Conservation (phyloP, 2,888 invertebrate genomes). For the Mesorhabditis belari region DNA sequence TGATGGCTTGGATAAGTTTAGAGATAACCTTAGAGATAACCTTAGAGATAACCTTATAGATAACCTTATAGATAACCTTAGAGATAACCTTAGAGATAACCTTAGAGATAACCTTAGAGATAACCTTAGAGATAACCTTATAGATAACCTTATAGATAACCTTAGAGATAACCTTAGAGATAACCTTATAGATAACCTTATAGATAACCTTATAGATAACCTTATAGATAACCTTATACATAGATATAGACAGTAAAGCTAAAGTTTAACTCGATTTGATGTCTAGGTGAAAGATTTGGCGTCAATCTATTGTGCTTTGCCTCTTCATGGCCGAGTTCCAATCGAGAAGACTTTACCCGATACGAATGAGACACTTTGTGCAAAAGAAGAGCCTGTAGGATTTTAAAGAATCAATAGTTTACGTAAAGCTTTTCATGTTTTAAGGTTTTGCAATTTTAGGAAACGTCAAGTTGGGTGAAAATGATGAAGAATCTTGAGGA, state of each 20-base stretch:
- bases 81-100: too few relatives aligned
- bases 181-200: background rate
- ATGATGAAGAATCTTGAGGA: background rate
- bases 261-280: background rate
- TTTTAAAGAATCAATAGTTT: background rate
- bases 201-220: too few relatives aligned
- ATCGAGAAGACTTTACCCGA: constrained; percentile 13
- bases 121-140: too few relatives aligned
- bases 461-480: background rate
- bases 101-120: too few relatives aligned
- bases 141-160: too few relatives aligned
- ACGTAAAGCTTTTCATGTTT: background rate
- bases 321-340: constrained; percentile 9
- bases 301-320: constrained; percentile 12
- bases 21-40: too few relatives aligned
- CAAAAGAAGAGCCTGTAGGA: background rate
- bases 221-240: background rate
- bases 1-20: background rate
- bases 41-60: too few relatives aligned
- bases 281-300: constrained; percentile 18
- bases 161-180: too few relatives aligned
- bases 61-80: too few relatives aligned
- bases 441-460: background rate
- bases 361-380: background rate
- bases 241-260: background rate